phyloP scores from a whole-genome alignment of 2,888 invertebrate genomes.

The Venusia cambrica region DNA sequence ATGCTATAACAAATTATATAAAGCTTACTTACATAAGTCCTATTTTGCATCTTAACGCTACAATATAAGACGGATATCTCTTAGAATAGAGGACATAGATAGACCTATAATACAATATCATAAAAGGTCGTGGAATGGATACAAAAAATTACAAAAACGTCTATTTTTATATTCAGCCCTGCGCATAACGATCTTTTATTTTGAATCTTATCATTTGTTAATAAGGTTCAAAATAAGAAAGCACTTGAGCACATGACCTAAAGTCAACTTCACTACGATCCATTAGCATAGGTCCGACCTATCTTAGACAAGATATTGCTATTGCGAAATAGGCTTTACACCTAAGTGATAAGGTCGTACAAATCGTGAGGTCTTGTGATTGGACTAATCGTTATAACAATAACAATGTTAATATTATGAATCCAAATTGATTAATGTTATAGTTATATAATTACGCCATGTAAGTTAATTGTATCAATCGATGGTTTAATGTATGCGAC shows the following conservation, averaged over 20 bases:
- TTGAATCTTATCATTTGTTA: constrained; percentile 4
- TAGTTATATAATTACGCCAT: too few species aligned
- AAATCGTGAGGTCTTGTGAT: constrained; percentile 15
- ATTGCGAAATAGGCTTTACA: constrained; percentile 1
- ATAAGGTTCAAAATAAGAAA: constrained; percentile 8
- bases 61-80: constrained; percentile 72
- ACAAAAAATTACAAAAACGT: constrained; percentile 73
- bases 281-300: neutral
- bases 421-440: too few species aligned
- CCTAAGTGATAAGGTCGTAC: constrained; percentile 4
- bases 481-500: too few species aligned
- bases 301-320: neutral
- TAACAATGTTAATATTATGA: too few species aligned
- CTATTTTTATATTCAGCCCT: constrained; percentile 31
- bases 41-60: constrained; percentile 57
- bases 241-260: constrained; percentile 4
- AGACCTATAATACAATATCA: constrained; percentile 68
- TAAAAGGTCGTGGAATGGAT: constrained; percentile 72
- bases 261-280: constrained; percentile 4
- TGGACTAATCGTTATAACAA: constrained; percentile 47
- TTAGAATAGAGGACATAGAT: constrained; percentile 69
- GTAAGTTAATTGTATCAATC: too few species aligned
- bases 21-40: constrained; percentile 11
- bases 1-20: constrained; percentile 6
- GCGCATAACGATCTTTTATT: constrained; percentile 5